Evolutionary conservation across 2,888 invertebrate genomes (phyloP).

Genomic region (Clunio marinus): DNA sequence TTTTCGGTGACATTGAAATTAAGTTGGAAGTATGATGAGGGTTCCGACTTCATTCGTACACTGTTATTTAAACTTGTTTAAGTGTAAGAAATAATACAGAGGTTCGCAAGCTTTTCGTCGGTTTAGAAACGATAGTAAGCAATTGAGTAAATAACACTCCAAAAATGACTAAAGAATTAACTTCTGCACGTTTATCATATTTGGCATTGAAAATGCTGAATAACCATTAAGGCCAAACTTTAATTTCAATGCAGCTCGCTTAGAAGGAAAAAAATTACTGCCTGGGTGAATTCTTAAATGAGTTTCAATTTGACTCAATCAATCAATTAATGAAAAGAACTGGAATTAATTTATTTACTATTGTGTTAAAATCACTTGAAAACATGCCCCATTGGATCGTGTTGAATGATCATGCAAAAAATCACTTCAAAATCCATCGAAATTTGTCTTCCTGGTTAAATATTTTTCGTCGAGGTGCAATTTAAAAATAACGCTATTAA

Average conservation of each 20-base stretch:
- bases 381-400: not conserved
- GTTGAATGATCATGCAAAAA: constrained; percentile 9
- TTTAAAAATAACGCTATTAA: constrained; percentile 8
- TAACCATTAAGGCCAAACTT: not conserved
- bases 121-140: not conserved
- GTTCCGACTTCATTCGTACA: not conserved
- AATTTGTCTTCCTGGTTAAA: constrained; percentile 7
- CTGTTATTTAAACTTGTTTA: not conserved
- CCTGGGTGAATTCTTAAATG: not conserved
- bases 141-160: not conserved
- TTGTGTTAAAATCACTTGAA: not conserved
- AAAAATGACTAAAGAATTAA: too few relatives aligned
- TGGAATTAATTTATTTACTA: not conserved
- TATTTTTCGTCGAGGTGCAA: not conserved
- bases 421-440: not conserved
- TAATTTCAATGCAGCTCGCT: not conserved
- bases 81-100: not conserved
- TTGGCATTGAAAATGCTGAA: not conserved
- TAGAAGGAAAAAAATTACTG: not conserved
- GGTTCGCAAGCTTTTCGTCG: not conserved
- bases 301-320: too few relatives aligned
- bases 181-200: too few relatives aligned
- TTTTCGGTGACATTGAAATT: constrained; percentile 1
- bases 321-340: not conserved
- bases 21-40: not conserved